Conservation (phyloP, 2,888 invertebrate species). For the Caenorhabditis drosophilae region DNA sequence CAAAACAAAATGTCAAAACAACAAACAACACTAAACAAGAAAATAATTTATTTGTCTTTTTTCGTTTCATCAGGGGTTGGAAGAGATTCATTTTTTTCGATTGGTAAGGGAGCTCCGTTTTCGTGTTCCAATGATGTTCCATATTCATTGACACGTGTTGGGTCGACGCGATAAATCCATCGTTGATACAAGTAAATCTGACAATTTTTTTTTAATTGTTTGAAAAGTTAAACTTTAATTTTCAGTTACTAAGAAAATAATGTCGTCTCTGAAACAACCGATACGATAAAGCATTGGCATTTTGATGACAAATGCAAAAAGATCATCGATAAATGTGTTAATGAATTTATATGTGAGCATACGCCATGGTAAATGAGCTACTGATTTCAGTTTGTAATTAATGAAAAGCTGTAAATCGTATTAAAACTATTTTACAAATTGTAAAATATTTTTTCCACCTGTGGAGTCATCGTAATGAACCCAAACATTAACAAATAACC, state of each 20-base stretch:
- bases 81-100: not conserved
- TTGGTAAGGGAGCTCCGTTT: constrained; percentile 23
- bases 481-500: constrained; percentile 96
- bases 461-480: constrained; percentile 99
- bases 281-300: constrained; percentile 96
- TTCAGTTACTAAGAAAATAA: constrained; percentile 94
- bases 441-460: constrained; percentile 70
- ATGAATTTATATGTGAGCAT: constrained; percentile 99
- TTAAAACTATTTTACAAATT: not conserved
- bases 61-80: constrained; percentile 9
- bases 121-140: constrained; percentile 86
- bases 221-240: too few relatives aligned
- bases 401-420: constrained; percentile 79
- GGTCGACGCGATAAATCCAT: constrained; percentile 97
- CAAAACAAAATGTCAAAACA: too few relatives aligned
- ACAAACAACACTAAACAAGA: not conserved
- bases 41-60: constrained; percentile 16
- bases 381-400: constrained; percentile 98
- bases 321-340: constrained; percentile 99
- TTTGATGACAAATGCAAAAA: constrained; percentile 99
- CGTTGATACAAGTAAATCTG: constrained; percentile 88
- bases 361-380: constrained; percentile 98
- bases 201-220: too few relatives aligned
- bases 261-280: constrained; percentile 97
- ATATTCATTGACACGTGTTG: constrained; percentile 92